Conservation (phyloP, 2,888 invertebrate species). For the Incurvaria masculella region DNA sequence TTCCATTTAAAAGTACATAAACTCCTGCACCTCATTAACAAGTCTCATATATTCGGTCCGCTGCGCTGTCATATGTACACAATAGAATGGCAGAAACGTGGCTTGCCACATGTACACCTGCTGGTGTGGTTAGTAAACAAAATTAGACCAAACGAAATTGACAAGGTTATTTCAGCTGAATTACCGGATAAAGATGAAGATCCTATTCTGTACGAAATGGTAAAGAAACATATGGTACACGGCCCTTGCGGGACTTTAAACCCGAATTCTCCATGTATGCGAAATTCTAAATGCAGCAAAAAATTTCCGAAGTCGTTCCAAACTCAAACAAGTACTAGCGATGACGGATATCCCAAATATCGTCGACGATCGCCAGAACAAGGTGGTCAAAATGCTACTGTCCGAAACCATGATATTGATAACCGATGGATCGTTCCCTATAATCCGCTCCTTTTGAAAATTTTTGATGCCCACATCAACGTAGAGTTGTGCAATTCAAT, state of each 20-base stretch:
- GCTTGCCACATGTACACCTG: slow-evolving; percentile 16
- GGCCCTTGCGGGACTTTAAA: slow-evolving; percentile 23
- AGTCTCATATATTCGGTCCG: slow-evolving; percentile 5
- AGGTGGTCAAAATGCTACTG: background rate
- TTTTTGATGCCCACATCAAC: slow-evolving; percentile 9
- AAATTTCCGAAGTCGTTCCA: slow-evolving; percentile 22
- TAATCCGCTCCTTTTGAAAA: slow-evolving; percentile 17
- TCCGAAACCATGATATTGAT: slow-evolving; percentile 11
- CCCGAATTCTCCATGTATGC: slow-evolving; percentile 14
- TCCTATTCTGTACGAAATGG: slow-evolving; percentile 1
- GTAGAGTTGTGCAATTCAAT: slow-evolving; percentile 1
- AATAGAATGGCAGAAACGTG: slow-evolving; percentile 18
- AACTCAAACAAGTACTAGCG: slow-evolving; percentile 21
- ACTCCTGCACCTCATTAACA: slow-evolving; percentile 3
- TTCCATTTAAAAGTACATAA: slow-evolving; percentile 6
- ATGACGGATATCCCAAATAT: slow-evolving; percentile 16
- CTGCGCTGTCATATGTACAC: slow-evolving; percentile 9
- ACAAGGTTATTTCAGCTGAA: slow-evolving; percentile 17
- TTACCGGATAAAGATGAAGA: slow-evolving; percentile 9
- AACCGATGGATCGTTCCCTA: slow-evolving; percentile 20
- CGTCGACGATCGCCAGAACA: slow-evolving; percentile 12
- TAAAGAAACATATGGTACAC: background rate
- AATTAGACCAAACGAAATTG: slow-evolving; percentile 22
- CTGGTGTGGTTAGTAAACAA: slow-evolving; percentile 17
- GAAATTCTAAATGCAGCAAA: slow-evolving; percentile 22